Evolutionary conservation across 2,888 invertebrate genomes (phyloP), one percentile per base, ranked within the genome.

Genomic region (Bellardia pandia): DNA sequence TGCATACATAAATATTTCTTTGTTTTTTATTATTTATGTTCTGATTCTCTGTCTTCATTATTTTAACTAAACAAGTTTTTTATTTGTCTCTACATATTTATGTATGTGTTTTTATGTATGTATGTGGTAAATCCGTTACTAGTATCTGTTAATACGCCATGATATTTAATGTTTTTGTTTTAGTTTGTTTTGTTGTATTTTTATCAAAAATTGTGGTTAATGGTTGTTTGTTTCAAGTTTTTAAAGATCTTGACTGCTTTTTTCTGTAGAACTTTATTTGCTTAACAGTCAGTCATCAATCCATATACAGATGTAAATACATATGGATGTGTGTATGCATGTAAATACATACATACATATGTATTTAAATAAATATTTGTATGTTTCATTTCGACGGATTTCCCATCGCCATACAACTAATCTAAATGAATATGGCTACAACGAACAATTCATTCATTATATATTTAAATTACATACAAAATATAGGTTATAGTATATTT

Each of bases 31-130:
- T 11, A 11, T 45, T 66, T 66, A n/a, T 66, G 40, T 68, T 68
- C 60, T 60, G 60, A 60, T 33, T 60, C 30, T 68, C 60, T 60
- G 60, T 14, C 60, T 60, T 33, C 13, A 60, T 60, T 60, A 30
- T 14, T 48, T 66, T 68, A 68, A 23, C 30, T 68, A 68, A 68
- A 68, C 68, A 48, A 68, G 68, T 68, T 68, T 68, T 48, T 13
- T 48, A 66, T 66, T 42, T 58, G 0, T 23, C 9, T 58, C 23
- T 58, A 58, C 45, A 13, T 13, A 45, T 45, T 45, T 45, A 45
- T 45, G 1, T 45, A 9, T 45, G 9, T 45, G 45, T 45, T 3
- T 45, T 1, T 45, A 6, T 8, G 11, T 45, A 11, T 45, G 45
- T 45, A 45, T 13, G 9, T 45, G 13, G 45, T 45, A 45, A 13